Evolutionary conservation across 2,797 vertebrate species (phyloP), one percentile per base, ranked within the genome.

Genomic region (Choloepus didactylus): DNA sequence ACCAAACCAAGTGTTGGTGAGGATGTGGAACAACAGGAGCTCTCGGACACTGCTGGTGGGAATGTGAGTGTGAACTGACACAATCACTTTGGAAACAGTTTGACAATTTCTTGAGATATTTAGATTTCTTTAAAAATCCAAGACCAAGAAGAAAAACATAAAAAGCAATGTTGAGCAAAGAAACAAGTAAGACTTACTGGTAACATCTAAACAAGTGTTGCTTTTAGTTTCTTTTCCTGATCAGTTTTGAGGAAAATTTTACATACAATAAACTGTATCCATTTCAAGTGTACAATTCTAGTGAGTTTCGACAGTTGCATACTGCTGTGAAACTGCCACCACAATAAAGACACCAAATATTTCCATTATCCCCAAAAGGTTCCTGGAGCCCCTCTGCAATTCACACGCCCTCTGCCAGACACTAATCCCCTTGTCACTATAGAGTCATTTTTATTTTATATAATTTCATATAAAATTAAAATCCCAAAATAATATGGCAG

Each of bases 381-480:
- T 86, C 75, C 38, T 18, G 69, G 66, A 38, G 56, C 12, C 66
- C n/a, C 27, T 73, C 0, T 10, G 38, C 38, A 66, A 86, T 44
- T 59, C 35, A 35, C 46, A 79, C 19, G n/a, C 2, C 67, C 19
- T 31, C 38, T 49, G 54, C 6, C 11, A 76, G 69, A 16, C 9
- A 59, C 56, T 41, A 10, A 41, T 72, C n/a, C 44, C 14, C 18
- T 51, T n/a, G 15, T 41, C 62, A 60, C n/a, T 83, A 9, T n/a
- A 54, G 51, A 80, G 80, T 87, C 70, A n/a, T 60, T 83, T 85
- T 31, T 72, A 88, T 46, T 88, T 95, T 73, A 89, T 29, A 92
- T 16, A 69, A 83, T 14, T 62, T 91, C 49, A 51, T 51, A 51
- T 51, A 51, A 51, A 51, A 73, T 44, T 51, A 85, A 85, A 89